Evolutionary conservation across 2,113 vertebrate species (phyloP).

Genomic region (Microtus pennsylvanicus): DNA sequence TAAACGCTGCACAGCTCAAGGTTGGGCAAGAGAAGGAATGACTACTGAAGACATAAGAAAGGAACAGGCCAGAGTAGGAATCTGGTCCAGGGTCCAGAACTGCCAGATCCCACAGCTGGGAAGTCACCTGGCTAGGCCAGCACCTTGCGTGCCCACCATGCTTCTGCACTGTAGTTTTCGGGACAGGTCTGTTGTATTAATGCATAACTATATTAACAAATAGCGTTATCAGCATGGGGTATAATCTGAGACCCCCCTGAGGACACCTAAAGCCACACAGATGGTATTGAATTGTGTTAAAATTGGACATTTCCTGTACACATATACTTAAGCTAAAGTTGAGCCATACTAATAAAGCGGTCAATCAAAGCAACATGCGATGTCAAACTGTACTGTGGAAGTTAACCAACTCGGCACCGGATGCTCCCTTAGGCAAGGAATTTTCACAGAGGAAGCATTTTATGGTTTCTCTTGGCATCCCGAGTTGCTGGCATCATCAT

Average conservation of each 20-base stretch:
- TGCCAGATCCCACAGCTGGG: accelerated
- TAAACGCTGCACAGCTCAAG: not conserved
- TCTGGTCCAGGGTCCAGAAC: not conserved
- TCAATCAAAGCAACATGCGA: not conserved
- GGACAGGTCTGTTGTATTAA: not conserved
- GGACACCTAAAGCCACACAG: not conserved
- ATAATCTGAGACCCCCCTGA: not conserved
- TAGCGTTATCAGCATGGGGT: too few relatives aligned
- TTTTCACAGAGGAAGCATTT: not conserved
- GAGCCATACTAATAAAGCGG: too few relatives aligned
- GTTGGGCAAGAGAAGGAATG: not conserved
- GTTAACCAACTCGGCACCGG: too few relatives aligned
- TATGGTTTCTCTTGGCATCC: not conserved
- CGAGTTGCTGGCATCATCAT: not conserved
- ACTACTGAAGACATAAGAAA: not conserved
- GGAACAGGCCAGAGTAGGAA: accelerated
- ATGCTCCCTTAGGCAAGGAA: not conserved
- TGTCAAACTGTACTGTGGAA: not conserved
- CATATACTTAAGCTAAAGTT: not conserved
- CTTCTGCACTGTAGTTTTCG: too few relatives aligned
- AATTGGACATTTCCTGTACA: not conserved
- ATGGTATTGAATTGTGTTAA: too few relatives aligned
- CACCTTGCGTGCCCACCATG: accelerated
- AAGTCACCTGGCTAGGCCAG: not conserved
- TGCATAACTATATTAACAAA: not conserved